Conservation (phyloP, 2,888 invertebrate species). For the Siphlonurus alternatus region DNA sequence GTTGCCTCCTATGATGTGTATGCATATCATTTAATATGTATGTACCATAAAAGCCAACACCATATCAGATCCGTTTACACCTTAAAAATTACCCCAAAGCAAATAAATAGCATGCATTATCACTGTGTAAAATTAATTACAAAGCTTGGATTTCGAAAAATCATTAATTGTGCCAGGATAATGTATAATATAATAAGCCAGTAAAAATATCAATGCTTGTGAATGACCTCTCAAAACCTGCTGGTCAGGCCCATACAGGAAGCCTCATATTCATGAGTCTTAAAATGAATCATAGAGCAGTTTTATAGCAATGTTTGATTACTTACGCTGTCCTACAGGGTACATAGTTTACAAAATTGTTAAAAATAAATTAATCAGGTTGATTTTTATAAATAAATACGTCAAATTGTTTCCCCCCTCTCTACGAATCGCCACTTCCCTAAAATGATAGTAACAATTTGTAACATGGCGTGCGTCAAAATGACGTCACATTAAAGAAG, state of each 20-base stretch:
- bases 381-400: slow-evolving; percentile 1
- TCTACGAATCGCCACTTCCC: slow-evolving; percentile 24
- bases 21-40: not conserved
- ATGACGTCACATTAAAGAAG: not conserved
- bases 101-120: not conserved
- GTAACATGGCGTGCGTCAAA: slow-evolving; percentile 17
- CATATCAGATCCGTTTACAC: not conserved
- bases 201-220: not conserved
- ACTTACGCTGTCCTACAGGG: slow-evolving; percentile 52
- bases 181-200: not conserved
- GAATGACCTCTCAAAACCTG: not conserved
- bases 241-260: not conserved
- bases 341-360: slow-evolving; percentile 31
- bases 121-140: not conserved
- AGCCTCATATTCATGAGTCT: not conserved
- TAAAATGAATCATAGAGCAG: not conserved
- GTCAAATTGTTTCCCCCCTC: slow-evolving; percentile 15
- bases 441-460: slow-evolving; percentile 14
- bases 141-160: not conserved
- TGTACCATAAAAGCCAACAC: not conserved
- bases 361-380: slow-evolving; percentile 9
- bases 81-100: not conserved
- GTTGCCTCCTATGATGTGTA: not conserved
- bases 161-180: not conserved
- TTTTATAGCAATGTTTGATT: slow-evolving; percentile 11